Evolutionary conservation across 2,797 vertebrate genomes (phyloP).

Genomic region (Rhinichthys osculus): DNA sequence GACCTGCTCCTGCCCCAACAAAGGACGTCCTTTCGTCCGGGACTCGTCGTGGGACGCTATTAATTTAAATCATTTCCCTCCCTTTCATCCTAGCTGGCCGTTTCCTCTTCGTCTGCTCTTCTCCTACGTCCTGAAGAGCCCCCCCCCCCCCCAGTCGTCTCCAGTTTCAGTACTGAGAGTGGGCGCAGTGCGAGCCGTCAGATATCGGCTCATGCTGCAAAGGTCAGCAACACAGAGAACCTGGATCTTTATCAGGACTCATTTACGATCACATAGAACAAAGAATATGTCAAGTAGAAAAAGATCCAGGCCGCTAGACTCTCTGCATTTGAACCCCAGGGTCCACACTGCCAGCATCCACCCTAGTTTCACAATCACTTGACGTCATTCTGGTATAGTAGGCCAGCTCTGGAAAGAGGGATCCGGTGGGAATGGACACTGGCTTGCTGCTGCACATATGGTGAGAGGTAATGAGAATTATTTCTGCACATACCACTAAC

Average conservation of each 20-base stretch:
- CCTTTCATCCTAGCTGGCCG: constrained; percentile 2
- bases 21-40: constrained; percentile 25
- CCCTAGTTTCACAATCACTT: constrained; percentile 57
- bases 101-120: constrained; percentile 2
- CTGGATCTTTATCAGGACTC: constrained; percentile 29
- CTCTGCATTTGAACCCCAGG: constrained; percentile 18
- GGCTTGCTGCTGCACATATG: constrained; percentile 49
- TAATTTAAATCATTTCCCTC: constrained; percentile 21
- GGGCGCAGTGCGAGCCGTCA: constrained; percentile 20
- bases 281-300: constrained; percentile 30
- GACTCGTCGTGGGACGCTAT: not conserved
- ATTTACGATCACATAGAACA: constrained; percentile 26
- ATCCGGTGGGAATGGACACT: constrained; percentile 28
- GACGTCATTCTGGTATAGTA: constrained; percentile 55
- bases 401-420: constrained; percentile 44
- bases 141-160: not conserved
- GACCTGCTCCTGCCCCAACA: constrained; percentile 26
- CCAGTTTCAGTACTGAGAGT: constrained; percentile 35
- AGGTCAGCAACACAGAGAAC: constrained; percentile 18
- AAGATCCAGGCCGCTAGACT: constrained; percentile 10
- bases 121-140: not conserved
- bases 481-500: not conserved
- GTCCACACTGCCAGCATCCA: constrained; percentile 39
- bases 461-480: not conserved
- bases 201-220: constrained; percentile 20